Evolutionary conservation across 2,888 invertebrate genomes (phyloP).

Genomic region (Neoscelio sp.): DNA sequence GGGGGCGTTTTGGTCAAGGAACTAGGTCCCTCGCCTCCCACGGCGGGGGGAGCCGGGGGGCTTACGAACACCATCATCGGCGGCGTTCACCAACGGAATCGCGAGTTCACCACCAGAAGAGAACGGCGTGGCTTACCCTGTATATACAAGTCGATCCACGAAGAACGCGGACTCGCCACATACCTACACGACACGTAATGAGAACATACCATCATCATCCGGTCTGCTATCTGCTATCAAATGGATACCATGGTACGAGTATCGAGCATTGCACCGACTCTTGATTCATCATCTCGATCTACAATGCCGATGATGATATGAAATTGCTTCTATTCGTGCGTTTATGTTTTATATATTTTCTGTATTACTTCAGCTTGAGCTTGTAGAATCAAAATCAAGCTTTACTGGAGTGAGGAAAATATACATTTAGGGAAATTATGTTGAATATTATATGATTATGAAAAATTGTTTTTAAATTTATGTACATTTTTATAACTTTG

Average conservation of each 20-base stretch:
- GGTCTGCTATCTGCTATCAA: constrained; percentile 80
- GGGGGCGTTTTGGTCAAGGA: constrained; percentile 82
- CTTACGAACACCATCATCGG: constrained; percentile 66
- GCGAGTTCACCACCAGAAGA: constrained; percentile 72
- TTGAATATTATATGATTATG: no score
- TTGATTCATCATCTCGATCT: constrained; percentile 61
- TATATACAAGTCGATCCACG: constrained; percentile 65
- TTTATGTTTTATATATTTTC: constrained; percentile 34
- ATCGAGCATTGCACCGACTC: constrained; percentile 67
- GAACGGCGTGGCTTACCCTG: constrained; percentile 58
- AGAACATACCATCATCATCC: constrained; percentile 82
- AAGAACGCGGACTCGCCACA: constrained; percentile 77
- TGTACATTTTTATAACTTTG: no score
- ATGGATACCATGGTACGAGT: constrained; percentile 75
- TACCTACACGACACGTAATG: constrained; percentile 83
- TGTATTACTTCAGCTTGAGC: not conserved
- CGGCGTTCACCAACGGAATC: constrained; percentile 45
- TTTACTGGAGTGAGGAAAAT: not conserved
- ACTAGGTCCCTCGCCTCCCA: constrained; percentile 81
- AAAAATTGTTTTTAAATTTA: no score
- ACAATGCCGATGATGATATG: constrained; percentile 48
- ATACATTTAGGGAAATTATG: no score
- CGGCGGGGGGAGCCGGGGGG: constrained; percentile 69
- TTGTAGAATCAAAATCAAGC: not conserved
- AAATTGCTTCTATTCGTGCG: constrained; percentile 49